These are phyloP conservation scores for Nomada hirtipes DNA, from an alignment of 2,888 invertebrate genomes.

Conservation along the genomic window DNA sequence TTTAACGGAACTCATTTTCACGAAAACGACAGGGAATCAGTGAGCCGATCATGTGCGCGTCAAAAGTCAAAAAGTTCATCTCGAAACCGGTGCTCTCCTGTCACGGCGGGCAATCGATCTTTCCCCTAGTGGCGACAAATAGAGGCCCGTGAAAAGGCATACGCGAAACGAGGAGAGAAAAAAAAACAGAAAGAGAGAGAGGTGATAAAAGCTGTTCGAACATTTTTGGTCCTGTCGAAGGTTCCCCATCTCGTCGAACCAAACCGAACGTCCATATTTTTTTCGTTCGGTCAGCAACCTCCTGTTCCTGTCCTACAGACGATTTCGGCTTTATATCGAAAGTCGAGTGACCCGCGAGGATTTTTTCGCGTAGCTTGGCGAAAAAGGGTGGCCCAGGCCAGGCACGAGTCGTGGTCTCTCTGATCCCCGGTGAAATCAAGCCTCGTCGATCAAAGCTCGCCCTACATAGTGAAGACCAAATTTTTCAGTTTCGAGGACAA, in stretches of 20 bases:
- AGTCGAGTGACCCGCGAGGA: constrained; percentile 68
- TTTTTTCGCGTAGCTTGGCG: constrained; percentile 28
- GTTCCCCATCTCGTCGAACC: not conserved
- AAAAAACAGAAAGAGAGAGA: not conserved
- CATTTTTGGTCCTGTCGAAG: constrained; percentile 18
- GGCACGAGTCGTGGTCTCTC: constrained; percentile 21
- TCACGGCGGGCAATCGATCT: constrained; percentile 17
- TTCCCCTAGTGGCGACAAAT: constrained; percentile 33
- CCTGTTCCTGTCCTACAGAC: not conserved
- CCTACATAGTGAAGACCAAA: constrained; percentile 48
- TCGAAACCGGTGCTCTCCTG: not conserved
- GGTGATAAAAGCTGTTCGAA: constrained; percentile 10
- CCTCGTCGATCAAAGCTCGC: constrained; percentile 54
- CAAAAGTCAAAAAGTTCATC: constrained; percentile 20
- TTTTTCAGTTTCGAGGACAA: constrained; percentile 53
- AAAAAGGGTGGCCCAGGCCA: constrained; percentile 15
- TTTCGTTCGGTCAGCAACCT: constrained; percentile 27
- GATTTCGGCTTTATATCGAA: constrained; percentile 65
- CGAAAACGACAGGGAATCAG: not conserved
- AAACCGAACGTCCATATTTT: constrained; percentile 18
- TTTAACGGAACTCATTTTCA: not conserved
- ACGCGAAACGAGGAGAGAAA: not conserved
- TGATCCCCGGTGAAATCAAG: constrained; percentile 52
- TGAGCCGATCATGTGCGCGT: not conserved
- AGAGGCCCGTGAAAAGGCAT: not conserved